Base-by-base conservation (phyloP, 2,113 vertebrate genomes). In the Lagenorhynchus albirostris region DNA sequence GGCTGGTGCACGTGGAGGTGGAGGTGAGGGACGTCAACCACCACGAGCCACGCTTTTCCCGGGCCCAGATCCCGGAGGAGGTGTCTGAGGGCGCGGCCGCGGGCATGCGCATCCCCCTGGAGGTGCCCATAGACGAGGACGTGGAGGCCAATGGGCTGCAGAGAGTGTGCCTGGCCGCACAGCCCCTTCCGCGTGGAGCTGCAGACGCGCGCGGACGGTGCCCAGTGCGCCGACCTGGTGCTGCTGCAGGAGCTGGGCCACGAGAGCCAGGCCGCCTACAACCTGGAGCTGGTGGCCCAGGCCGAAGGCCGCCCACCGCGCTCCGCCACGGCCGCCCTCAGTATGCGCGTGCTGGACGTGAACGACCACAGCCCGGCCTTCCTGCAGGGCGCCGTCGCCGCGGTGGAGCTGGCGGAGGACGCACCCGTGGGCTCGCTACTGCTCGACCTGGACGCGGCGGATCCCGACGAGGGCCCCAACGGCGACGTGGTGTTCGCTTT, bases 361-460 rank as follows among this genome's bases (percentile, higher is more conserved):
- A 99, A 99, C 0, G 99, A 99, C 98, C 99, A 99, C 97, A 99
- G 99, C 71, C 99, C 99, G 0, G 98, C 99, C 94, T 99, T 99
- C 53, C 99, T 99, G n/a, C 99, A 99, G 96, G 99, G 98, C 63
- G 99, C 99, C 0, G 99, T 99, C 89, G 99, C 99, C 0, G 97
- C 97, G 94, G 99, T 99, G 73, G 99, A 99, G 96, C 94, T 99
- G 97, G 99, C 99, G 0, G 99, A 99, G 98, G 99, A 99, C 5
- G 99, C 99, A 0, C 99, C 99, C 0, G 98, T 99, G 0, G 99
- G 99, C 94, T 98, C 99, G 3, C 98, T 99, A 31, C 98, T 99
- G n/a, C 98, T 99, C 1, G 99, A 99, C 74, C 97, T 99, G 81
- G 99, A 99, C 23, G 99, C 99, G 0, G 97, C 97, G 0, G 99